Percentiles rank a stretch among this genome's conserved stretches.
Conservation (phyloP, 2,113 vertebrate genomes). For the Forbesichthys agassizii region DNA sequence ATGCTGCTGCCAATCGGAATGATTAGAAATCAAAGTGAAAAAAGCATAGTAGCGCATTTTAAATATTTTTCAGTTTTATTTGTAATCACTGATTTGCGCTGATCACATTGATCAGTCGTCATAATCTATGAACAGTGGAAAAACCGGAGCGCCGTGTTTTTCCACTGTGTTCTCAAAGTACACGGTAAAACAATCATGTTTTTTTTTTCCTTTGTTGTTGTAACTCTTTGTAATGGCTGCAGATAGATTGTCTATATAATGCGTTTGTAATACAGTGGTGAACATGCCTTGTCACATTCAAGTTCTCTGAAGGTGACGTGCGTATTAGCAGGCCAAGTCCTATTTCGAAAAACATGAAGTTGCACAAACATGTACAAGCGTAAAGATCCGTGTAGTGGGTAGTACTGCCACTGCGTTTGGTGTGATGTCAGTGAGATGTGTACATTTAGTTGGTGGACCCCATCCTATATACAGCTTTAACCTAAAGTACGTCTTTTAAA, state of each 20-base stretch:
- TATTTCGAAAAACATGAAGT: constrained; percentile 84
- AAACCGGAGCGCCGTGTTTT: constrained; percentile 90
- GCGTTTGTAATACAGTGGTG: constrained; percentile 94
- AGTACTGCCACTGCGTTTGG: constrained; percentile 95
- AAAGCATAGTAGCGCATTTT: constrained; percentile 74
- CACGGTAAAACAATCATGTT: constrained; percentile 83
- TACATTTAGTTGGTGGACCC: constrained; percentile 98
- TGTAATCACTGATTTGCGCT: constrained; percentile 87
- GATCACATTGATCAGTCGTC: constrained; percentile 99
- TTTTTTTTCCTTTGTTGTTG: constrained; percentile 79
- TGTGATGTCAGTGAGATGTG: constrained; percentile 98
- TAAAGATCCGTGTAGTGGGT: constrained; percentile 95
- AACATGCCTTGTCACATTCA: constrained; percentile 90
- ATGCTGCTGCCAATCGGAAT: constrained; percentile 90
- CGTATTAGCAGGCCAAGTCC: constrained; percentile 87
- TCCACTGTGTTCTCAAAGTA: constrained; percentile 91
- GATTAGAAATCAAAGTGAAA: constrained; percentile 83
- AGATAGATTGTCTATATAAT: constrained; percentile 86
- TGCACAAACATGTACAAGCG: constrained; percentile 96
- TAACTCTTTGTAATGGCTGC: constrained; percentile 79
- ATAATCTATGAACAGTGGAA: constrained; percentile 81
- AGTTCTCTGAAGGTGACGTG: constrained; percentile 89
- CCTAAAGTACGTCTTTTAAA: constrained; percentile 99
- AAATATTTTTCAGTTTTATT: constrained; percentile 27
- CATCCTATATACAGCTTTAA: constrained; percentile 97